A percentile compares a stretch with the other conserved stretches of the same genome.
Conservation (phyloP, 2,797 vertebrate species). For the Mionectes olivaceus region DNA sequence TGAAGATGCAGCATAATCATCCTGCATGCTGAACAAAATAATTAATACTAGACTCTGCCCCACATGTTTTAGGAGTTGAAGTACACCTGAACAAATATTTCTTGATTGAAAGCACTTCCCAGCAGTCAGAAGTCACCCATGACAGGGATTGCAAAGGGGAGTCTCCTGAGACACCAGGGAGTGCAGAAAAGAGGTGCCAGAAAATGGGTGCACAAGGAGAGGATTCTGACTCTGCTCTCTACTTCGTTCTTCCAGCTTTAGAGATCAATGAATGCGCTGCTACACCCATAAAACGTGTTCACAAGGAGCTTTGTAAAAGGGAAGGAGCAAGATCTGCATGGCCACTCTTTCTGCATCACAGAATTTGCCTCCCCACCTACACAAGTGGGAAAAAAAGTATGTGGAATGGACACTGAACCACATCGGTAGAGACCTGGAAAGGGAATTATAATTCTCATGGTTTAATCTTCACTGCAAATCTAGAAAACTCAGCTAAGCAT, state of each 20-base stretch:
- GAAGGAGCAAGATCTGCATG: neutral
- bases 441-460: neutral
- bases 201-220: accelerated
- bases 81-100: neutral
- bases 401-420: neutral
- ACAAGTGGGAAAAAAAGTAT: neutral
- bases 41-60: neutral
- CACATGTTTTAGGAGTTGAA: neutral
- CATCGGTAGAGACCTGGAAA: neutral
- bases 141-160: neutral
- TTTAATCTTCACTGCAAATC: neutral
- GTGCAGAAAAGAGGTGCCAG: neutral
- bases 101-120: neutral
- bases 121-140: neutral
- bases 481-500: neutral
- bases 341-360: neutral
- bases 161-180: neutral
- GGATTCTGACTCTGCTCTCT: neutral
- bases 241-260: neutral
- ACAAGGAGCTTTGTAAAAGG: neutral
- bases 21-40: neutral
- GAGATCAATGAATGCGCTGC: neutral
- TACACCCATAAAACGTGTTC: accelerated
- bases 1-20: neutral
- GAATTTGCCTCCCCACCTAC: neutral